A percentile compares a stretch with the other conserved stretches of the same genome.
Evolutionary conservation across 2,888 invertebrate genomes (phyloP).

Genomic region (Piscicola geometra): DNA sequence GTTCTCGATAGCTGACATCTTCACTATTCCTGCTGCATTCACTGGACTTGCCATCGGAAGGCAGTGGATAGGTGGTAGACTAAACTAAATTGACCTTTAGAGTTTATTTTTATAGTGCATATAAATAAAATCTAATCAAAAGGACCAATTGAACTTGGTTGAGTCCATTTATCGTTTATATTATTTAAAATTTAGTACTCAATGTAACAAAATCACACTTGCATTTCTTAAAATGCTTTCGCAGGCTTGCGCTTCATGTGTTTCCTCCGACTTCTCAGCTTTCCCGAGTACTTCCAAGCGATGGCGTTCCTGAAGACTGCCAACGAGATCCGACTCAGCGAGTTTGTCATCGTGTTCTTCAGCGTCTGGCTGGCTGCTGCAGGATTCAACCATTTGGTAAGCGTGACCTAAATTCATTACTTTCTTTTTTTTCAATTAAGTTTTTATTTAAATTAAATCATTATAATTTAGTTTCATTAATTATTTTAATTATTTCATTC

Average conservation of each 20-base stretch:
- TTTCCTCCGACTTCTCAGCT: slow-evolving; percentile 16
- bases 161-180: too few species aligned
- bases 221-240: neutral
- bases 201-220: too few species aligned
- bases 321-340: slow-evolving; percentile 17
- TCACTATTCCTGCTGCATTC: neutral
- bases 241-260: slow-evolving; percentile 27
- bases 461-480: slow-evolving; percentile 47
- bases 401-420: neutral
- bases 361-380: slow-evolving; percentile 21
- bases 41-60: neutral
- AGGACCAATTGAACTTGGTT: too few species aligned
- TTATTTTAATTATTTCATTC: too few species aligned
- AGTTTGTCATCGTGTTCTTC: slow-evolving; percentile 12
- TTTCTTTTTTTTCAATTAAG: slow-evolving; percentile 47
- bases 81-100: too few species aligned
- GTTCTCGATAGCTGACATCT: slow-evolving; percentile 1
- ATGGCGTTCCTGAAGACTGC: slow-evolving; percentile 12
- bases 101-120: too few species aligned
- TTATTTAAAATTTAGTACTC: too few species aligned
- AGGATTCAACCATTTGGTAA: slow-evolving; percentile 28
- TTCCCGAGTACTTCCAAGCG: slow-evolving; percentile 11
- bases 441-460: neutral
- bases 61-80: slow-evolving; percentile 5
- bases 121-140: too few species aligned